Percentiles rank a stretch among this genome's conserved stretches.
phyloP scores from a whole-genome alignment of 2,888 invertebrate genomes.

The Campopleginae sp. region DNA sequence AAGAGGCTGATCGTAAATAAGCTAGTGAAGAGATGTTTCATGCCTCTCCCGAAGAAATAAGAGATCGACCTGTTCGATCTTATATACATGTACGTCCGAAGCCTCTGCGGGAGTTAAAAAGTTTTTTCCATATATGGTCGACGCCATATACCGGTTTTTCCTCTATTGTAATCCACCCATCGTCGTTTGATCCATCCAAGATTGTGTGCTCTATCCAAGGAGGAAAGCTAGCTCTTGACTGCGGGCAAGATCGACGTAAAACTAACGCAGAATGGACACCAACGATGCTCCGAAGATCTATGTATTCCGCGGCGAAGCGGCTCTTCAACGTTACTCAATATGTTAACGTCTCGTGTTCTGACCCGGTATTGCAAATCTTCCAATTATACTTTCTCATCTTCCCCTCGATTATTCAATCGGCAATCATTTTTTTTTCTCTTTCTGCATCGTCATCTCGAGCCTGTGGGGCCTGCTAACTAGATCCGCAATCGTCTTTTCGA shows the following conservation, averaged over 20 bases:
- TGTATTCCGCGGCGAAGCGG: constrained; percentile 1
- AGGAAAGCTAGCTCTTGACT: constrained; percentile 45
- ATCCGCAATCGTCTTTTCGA: no score
- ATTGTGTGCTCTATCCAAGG: constrained; percentile 47
- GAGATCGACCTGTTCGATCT: constrained; percentile 56
- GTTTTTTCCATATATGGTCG: constrained; percentile 62
- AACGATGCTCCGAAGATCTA: constrained; percentile 44
- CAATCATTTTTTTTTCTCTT: background rate
- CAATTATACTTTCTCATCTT: constrained; percentile 23
- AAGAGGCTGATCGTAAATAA: constrained; percentile 51
- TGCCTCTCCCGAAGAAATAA: constrained; percentile 65
- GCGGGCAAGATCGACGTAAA: constrained; percentile 51
- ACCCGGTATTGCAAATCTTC: constrained; percentile 9
- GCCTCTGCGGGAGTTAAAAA: constrained; percentile 53
- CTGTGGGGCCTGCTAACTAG: background rate
- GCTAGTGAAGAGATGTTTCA: constrained; percentile 59
- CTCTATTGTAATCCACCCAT: constrained; percentile 67
- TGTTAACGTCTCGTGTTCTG: constrained; percentile 22
- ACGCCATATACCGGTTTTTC: constrained; percentile 67
- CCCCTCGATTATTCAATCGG: constrained; percentile 5
- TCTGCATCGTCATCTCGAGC: background rate
- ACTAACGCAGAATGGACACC: constrained; percentile 51
- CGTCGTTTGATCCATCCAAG: constrained; percentile 50
- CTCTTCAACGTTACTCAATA: constrained; percentile 35
- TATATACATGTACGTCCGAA: constrained; percentile 12